These are phyloP conservation scores for Homalodisca vitripennis DNA, from an alignment of 1,140 invertebrate species.

Conservation along the genomic window DNA sequence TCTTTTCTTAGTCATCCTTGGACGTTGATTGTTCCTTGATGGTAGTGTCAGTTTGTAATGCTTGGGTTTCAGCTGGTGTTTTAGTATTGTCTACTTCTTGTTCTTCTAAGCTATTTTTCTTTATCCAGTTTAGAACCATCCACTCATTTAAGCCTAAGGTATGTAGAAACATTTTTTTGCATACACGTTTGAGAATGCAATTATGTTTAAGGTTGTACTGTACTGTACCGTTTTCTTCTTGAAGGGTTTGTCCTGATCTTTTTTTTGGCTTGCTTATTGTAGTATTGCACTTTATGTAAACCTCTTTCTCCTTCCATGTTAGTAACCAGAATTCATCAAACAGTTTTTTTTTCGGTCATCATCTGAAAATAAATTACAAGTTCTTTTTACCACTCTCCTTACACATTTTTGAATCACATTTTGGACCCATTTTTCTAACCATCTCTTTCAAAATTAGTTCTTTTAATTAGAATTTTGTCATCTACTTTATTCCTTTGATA, in stretches of 20 bases:
- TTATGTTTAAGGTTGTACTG: background rate
- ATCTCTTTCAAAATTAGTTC: background rate
- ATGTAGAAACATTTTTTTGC: slow-evolving; percentile 10
- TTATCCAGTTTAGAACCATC: slow-evolving; percentile 3
- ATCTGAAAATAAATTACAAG: slow-evolving; percentile 3
- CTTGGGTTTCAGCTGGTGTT: background rate
- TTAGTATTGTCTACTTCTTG: background rate
- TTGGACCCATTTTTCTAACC: slow-evolving; percentile 2
- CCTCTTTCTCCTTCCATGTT: background rate
- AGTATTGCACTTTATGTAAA: background rate
- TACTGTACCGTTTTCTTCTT: background rate
- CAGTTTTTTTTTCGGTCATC: slow-evolving; percentile 1
- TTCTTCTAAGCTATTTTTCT: background rate
- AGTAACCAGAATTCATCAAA: background rate
- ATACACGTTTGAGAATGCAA: background rate
- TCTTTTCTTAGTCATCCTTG: background rate
- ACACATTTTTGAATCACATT: slow-evolving; percentile 12
- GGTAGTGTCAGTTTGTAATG: background rate
- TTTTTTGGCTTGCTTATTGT: background rate
- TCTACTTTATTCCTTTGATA: background rate
- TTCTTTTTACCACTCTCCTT: background rate
- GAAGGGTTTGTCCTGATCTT: background rate
- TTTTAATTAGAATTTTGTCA: background rate
- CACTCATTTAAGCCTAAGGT: slow-evolving; percentile 14
- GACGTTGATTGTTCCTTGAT: background rate